phyloP scores from a whole-genome alignment of 2,113 vertebrate genomes.

The Sapayoa aenigma region DNA sequence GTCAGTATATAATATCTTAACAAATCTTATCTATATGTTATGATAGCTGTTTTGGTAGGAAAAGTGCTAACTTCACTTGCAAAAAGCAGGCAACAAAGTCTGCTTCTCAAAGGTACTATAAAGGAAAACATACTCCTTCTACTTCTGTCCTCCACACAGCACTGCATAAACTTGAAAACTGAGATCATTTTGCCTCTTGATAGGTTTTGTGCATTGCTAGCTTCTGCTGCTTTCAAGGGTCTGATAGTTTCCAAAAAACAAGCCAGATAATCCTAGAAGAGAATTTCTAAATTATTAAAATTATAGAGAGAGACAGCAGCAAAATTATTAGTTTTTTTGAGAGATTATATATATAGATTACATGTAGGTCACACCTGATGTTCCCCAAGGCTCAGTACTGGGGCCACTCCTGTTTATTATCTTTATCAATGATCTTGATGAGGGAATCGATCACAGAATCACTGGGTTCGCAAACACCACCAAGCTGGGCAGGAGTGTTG shows the following conservation, averaged over 20 bases:
- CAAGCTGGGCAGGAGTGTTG: accelerated
- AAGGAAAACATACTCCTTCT: neutral
- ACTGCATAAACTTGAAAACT: neutral
- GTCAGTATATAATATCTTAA: neutral
- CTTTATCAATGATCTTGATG: neutral
- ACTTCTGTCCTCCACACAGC: neutral
- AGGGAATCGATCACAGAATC: accelerated
- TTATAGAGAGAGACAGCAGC: neutral
- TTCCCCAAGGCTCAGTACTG: neutral
- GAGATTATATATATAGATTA: neutral
- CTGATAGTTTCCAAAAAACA: neutral
- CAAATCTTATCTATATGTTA: neutral
- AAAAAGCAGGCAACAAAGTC: neutral
- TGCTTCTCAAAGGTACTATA: neutral
- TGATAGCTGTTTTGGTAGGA: neutral
- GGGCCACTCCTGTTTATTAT: neutral
- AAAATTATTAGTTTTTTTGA: neutral
- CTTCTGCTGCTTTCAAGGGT: neutral
- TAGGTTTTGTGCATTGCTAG: neutral
- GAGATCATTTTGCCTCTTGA: neutral
- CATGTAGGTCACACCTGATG: neutral
- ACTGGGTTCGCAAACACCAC: neutral
- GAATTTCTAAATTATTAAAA: neutral
- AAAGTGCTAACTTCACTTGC: neutral
- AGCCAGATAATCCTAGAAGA: neutral